Conservation (phyloP, 2,113 vertebrate genomes). For the Cacatua alba region DNA sequence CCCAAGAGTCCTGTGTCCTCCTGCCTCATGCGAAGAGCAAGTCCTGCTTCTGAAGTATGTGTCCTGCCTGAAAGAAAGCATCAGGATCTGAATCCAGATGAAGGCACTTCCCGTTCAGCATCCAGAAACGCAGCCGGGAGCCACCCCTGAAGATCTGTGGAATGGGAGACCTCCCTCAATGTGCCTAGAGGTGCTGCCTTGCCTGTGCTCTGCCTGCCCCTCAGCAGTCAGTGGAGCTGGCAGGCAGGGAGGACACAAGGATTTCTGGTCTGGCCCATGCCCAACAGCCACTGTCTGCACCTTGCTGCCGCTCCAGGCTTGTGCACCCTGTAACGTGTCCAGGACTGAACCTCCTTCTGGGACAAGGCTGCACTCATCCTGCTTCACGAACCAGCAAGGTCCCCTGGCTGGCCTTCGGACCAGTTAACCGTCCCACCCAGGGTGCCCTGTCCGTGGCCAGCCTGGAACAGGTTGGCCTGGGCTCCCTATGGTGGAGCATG, state of each 20-base stretch:
- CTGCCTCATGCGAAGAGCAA: fast-evolving
- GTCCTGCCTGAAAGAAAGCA: fast-evolving
- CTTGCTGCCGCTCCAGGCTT: background rate
- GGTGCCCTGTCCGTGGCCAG: too few species aligned
- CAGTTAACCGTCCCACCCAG: background rate
- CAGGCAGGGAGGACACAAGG: background rate
- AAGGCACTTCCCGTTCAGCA: background rate
- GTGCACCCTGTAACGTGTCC: background rate
- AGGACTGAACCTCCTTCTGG: background rate
- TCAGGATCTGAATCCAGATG: fast-evolving
- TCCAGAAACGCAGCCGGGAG: background rate
- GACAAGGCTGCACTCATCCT: fast-evolving
- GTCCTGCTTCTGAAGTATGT: background rate
- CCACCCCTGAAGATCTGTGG: background rate
- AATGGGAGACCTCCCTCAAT: fast-evolving
- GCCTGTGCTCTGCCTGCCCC: background rate
- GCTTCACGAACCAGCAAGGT: fast-evolving
- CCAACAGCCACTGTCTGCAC: background rate
- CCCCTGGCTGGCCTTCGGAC: background rate
- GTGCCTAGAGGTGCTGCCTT: background rate
- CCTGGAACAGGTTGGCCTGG: background rate
- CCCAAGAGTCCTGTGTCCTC: fast-evolving
- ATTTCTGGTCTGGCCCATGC: background rate
- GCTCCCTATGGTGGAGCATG: background rate
- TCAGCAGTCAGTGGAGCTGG: fast-evolving